Evolutionary conservation across 1,140 invertebrate species (phyloP), one percentile per base, ranked within the genome.

Genomic region (Lasaia peninsularis): DNA sequence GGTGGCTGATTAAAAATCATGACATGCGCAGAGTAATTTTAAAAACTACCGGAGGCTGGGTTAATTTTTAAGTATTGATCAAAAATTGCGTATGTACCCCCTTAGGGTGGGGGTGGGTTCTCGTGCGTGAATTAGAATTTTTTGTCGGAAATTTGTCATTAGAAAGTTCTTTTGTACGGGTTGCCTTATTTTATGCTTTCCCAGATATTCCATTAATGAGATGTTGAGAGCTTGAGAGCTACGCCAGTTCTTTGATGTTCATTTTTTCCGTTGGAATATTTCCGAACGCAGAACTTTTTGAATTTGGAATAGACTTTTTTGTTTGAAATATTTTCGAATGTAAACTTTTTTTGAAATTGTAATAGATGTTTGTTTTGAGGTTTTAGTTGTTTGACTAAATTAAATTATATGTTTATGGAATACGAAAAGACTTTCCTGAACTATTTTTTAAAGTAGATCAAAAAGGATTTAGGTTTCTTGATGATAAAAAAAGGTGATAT

Each of bases 51-150:
- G 74, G 74, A 77, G 77, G 80, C 63, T 73, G 78, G 80, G 79
- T 86, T 86, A 86, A 86, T 86, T 86, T 86, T 86, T 86, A 86
- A 86, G 80, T 86, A 86, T 83, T 86, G 82, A 86, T 82, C 80
- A 86, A 82, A 86, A 86, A 86, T 83, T 86, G 82, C 80, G 78
- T 81, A 75, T 75, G 68, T 76, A 53, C 63, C 55, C 56, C 54
- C 44, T 32, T 31, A 66, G 55, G 67, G 33, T 52, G 62, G 62
- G 48, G 34, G 40, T 56, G 28, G 20, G 1, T 50, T 35, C 51
- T 60, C 70, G 75, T 80, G 81, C 79, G 81, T 80, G 79, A 75
- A 84, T 85, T 85, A 85, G 81, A 80, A 69, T 66, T 73, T 80
- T 79, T 77, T 69, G 65, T 65, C 63, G 69, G 62, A 73, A 79